phyloP scores from a whole-genome alignment of 2,113 vertebrate genomes.

The Alethe castanea region DNA sequence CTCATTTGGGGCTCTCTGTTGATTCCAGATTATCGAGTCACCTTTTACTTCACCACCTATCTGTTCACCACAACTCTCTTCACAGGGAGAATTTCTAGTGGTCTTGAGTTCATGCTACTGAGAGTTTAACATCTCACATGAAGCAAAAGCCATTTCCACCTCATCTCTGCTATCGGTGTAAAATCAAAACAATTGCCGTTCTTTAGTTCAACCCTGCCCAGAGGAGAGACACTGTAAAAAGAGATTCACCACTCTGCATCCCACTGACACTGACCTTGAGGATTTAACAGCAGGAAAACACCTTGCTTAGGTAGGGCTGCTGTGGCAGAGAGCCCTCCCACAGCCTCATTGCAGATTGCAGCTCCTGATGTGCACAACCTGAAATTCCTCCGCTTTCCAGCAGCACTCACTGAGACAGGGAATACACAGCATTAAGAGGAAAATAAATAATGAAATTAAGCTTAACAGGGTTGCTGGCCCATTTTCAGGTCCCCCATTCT shows the following conservation, averaged over 20 bases:
- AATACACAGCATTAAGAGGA: slow-evolving; percentile 19
- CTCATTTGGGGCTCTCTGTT: neutral
- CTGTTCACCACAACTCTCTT: neutral
- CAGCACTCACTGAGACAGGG: slow-evolving; percentile 10
- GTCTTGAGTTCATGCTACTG: neutral
- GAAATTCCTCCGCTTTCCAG: neutral
- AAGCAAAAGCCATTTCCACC: neutral
- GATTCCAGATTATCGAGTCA: neutral
- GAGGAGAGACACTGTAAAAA: neutral
- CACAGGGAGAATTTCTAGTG: neutral
- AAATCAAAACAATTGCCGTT: neutral
- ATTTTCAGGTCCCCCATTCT: slow-evolving; percentile 62
- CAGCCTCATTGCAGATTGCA: neutral
- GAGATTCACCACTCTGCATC: neutral
- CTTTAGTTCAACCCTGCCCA: neutral
- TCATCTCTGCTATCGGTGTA: neutral
- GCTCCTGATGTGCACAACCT: neutral
- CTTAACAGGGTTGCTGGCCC: slow-evolving; percentile 66
- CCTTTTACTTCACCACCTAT: neutral
- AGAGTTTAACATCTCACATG: neutral
- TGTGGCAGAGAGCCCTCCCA: neutral
- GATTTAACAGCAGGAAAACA: neutral
- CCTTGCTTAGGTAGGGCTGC: neutral
- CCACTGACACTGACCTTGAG: neutral
- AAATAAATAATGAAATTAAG: slow-evolving; percentile 67